phyloP scores from a whole-genome alignment of 2,113 vertebrate genomes.

The Atractosteus spatula region DNA sequence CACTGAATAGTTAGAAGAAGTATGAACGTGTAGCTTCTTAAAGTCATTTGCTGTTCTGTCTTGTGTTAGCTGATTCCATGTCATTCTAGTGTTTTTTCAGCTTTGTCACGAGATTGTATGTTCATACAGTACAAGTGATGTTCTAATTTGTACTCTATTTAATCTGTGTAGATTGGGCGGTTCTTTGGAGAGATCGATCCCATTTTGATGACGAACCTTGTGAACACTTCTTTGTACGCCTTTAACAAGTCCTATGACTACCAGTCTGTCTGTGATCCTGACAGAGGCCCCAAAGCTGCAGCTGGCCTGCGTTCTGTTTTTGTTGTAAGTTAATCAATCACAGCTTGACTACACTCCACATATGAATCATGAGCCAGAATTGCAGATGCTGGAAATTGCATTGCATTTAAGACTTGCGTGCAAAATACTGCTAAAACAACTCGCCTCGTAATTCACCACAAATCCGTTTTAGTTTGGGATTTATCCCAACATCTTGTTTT shows the following conservation, averaged over 20 bases:
- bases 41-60: no score
- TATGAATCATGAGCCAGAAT: no score
- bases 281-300: constrained; percentile 84
- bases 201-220: constrained; percentile 84
- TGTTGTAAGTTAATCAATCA: constrained; percentile 76
- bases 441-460: no score
- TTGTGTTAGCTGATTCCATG: no score
- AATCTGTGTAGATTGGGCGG: constrained; percentile 63
- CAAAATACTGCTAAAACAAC: no score
- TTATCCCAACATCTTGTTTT: no score
- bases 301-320: constrained; percentile 81
- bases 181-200: constrained; percentile 97
- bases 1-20: no score
- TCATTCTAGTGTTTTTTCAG: neutral
- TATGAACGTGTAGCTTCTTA: no score
- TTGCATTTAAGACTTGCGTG: no score
- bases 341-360: neutral
- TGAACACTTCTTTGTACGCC: constrained; percentile 87
- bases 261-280: constrained; percentile 91
- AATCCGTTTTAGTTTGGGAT: no score
- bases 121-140: neutral
- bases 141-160: constrained; percentile 1
- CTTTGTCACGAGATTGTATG: neutral
- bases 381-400: no score
- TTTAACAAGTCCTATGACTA: constrained; percentile 97